phyloP scores from a whole-genome alignment of 2,888 invertebrate genomes.

The Thalpophila matura region DNA sequence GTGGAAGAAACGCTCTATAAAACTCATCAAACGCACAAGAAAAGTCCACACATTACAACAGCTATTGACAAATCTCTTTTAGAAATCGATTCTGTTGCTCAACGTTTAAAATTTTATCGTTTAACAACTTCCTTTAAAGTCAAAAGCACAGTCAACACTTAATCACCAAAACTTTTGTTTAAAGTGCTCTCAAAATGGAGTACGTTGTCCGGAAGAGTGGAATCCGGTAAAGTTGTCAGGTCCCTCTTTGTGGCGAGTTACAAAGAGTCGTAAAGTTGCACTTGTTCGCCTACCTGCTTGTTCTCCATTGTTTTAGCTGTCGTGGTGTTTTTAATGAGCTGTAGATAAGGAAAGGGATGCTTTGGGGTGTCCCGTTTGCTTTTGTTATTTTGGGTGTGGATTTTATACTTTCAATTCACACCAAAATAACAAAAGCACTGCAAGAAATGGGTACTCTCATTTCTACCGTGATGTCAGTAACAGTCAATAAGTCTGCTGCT shows the following conservation, averaged over 20 bases:
- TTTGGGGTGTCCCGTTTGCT: conserved; percentile 4
- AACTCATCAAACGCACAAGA: conserved; percentile 19
- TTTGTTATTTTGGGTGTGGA: neutral
- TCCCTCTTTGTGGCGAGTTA: conserved; percentile 70
- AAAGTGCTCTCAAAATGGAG: conserved; percentile 59
- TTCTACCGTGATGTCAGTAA: conserved; percentile 8
- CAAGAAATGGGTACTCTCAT: too few species aligned
- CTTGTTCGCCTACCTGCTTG: conserved; percentile 68
- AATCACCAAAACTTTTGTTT: conserved; percentile 55
- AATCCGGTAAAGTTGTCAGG: conserved; percentile 67
- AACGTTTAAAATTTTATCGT: conserved; percentile 39
- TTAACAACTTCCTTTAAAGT: conserved; percentile 55
- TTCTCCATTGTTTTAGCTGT: conserved; percentile 52
- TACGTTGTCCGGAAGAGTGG: conserved; percentile 65
- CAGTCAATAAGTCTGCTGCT: neutral
- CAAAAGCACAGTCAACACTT: conserved; percentile 57
- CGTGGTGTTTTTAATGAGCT: conserved; percentile 55
- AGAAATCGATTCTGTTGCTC: conserved; percentile 17
- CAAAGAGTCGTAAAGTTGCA: conserved; percentile 75
- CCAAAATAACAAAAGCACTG: too few species aligned
- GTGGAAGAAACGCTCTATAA: too few species aligned
- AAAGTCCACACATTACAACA: conserved; percentile 1
- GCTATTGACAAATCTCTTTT: neutral
- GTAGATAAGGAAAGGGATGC: conserved; percentile 14
- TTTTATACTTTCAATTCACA: too few species aligned